These are phyloP conservation scores for Antennarius maculatus DNA, from an alignment of 2,797 vertebrate species.

Conservation along the genomic window DNA sequence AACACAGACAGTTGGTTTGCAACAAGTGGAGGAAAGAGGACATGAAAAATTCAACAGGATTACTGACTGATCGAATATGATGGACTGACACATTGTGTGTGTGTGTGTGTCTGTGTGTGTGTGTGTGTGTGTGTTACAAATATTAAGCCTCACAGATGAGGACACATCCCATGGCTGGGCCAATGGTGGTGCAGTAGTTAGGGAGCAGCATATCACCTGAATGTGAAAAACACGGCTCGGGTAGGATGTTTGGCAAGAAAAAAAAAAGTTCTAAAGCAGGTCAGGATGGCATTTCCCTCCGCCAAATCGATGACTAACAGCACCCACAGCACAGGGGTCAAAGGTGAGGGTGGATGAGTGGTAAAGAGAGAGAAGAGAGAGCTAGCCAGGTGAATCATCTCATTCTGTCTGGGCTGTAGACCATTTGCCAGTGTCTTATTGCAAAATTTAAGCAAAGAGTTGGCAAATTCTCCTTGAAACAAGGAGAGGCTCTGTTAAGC, in stretches of 20 bases:
- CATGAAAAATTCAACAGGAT: conserved; percentile 58
- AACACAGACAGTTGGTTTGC: conserved; percentile 28
- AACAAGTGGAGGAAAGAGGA: conserved; percentile 57
- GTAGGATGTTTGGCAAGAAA: no score
- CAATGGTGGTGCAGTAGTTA: conserved; percentile 44
- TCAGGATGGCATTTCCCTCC: conserved; percentile 62
- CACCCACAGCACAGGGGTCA: conserved; percentile 20
- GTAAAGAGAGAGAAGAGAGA: conserved; percentile 4
- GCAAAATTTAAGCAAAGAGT: conserved; percentile 69
- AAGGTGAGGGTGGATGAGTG: background rate
- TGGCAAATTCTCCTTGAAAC: conserved; percentile 78
- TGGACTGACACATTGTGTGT: conserved; percentile 31
- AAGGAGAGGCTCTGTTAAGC: conserved; percentile 60
- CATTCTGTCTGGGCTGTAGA: conserved; percentile 54
- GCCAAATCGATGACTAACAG: conserved; percentile 59
- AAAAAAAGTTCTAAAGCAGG: conserved; percentile 62
- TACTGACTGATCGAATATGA: conserved; percentile 42
- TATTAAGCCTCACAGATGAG: conserved; percentile 44
- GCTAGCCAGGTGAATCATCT: conserved; percentile 58
- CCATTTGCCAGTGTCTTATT: conserved; percentile 64
- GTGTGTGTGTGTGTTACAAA: background rate
- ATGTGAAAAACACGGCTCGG: conserved; percentile 34
- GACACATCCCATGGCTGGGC: conserved; percentile 34
- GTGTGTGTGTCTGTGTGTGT: conserved; percentile 7
- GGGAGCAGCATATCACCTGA: conserved; percentile 35